These are phyloP conservation scores for Coracias cyanogaster DNA, from an alignment of 2,797 vertebrate genomes.

Conservation along the genomic window DNA sequence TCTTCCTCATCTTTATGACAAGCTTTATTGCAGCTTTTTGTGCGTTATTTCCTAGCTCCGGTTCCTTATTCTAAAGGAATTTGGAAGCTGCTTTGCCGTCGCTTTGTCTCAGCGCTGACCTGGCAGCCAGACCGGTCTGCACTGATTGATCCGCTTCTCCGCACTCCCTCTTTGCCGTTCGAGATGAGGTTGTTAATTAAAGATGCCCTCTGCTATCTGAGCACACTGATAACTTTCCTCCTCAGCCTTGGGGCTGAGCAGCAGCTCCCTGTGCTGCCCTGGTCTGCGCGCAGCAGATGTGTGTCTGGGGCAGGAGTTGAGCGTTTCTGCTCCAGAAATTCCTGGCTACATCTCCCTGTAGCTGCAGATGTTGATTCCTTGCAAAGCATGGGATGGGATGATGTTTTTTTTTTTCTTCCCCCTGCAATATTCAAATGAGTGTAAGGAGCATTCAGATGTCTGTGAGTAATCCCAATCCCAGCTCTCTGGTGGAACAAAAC, in stretches of 20 bases:
- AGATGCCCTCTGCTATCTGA: background rate
- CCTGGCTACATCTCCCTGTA: fast-evolving
- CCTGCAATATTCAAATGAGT: background rate
- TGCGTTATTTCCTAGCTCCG: background rate
- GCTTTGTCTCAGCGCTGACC: background rate
- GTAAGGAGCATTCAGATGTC: background rate
- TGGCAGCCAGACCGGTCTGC: background rate
- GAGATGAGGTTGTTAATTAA: background rate
- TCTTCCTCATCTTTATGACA: background rate
- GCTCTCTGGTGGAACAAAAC: background rate
- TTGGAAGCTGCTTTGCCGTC: background rate
- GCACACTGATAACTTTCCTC: background rate
- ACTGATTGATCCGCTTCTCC: background rate
- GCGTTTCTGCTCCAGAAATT: background rate
- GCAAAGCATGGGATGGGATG: background rate
- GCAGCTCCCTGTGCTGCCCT: background rate
- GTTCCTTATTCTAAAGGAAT: background rate
- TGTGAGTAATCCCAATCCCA: background rate
- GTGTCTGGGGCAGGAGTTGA: background rate
- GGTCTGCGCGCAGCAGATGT: fast-evolving
- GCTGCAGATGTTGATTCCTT: background rate
- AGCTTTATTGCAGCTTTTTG: background rate
- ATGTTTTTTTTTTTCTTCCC: too few species aligned
- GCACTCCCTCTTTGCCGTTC: background rate
- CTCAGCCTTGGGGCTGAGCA: fast-evolving